Conservation (phyloP, 2,888 invertebrate genomes). For the Allacma fusca region DNA sequence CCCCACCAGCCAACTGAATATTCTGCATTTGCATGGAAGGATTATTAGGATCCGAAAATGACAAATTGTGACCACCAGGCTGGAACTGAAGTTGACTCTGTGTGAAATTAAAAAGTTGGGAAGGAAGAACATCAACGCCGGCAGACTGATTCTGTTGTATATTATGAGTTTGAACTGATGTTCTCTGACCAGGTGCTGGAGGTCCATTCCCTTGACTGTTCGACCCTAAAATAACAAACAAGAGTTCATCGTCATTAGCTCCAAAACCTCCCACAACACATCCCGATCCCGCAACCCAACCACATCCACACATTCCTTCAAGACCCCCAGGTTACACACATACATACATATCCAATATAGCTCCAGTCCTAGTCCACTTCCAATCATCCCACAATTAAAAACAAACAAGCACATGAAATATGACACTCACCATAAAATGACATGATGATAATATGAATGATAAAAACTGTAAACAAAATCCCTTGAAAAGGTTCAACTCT, state of each 20-base stretch:
- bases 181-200: constrained; percentile 45
- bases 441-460: no score
- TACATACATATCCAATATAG: no score
- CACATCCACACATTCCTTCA: not conserved
- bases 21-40: constrained; percentile 35
- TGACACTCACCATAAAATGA: no score
- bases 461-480: no score
- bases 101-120: constrained; percentile 42
- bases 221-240: no score
- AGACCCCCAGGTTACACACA: no score
- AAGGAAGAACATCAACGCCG: constrained; percentile 33
- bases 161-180: constrained; percentile 38
- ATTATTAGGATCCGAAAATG: constrained; percentile 44
- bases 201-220: constrained; percentile 47
- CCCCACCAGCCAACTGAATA: constrained; percentile 16
- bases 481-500: no score
- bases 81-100: constrained; percentile 44
- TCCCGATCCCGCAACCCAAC: not conserved
- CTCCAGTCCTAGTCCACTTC: no score
- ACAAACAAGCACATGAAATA: no score
- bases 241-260: no score
- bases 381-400: no score
- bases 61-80: constrained; percentile 21
- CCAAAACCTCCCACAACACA: not conserved
- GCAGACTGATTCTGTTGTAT: constrained; percentile 10